Conservation (phyloP, 2,797 vertebrate species). For the Fistularia commersonii region DNA sequence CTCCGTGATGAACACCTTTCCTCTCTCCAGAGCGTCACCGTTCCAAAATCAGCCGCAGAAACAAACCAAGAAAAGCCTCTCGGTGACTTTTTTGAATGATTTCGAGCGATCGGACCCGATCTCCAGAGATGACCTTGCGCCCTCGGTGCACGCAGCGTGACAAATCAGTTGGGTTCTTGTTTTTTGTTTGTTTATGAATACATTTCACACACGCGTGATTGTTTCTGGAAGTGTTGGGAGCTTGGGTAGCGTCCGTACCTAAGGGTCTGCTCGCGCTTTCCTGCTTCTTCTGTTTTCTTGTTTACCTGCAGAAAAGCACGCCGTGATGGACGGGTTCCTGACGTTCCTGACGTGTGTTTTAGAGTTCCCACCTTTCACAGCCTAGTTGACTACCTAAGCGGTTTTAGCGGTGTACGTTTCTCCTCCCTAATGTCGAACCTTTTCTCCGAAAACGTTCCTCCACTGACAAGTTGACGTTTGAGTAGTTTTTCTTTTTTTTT, state of each 20-base stretch:
- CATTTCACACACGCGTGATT: slow-evolving; percentile 20
- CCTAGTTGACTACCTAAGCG: slow-evolving; percentile 68
- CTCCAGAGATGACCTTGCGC: slow-evolving; percentile 24
- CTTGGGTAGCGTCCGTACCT: slow-evolving; percentile 33
- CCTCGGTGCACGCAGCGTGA: slow-evolving; percentile 50
- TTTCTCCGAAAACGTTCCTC: slow-evolving; percentile 6
- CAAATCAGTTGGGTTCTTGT: slow-evolving; percentile 64
- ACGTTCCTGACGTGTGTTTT: slow-evolving; percentile 37
- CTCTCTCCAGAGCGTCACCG: too few relatives aligned
- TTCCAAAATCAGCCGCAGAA: too few relatives aligned
- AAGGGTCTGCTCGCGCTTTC: slow-evolving; percentile 41
- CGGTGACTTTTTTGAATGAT: too few relatives aligned
- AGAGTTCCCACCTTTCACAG: slow-evolving; percentile 42
- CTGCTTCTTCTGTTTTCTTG: slow-evolving; percentile 50
- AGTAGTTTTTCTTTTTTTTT: too few relatives aligned
- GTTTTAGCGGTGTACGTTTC: slow-evolving; percentile 60
- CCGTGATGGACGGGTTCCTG: too few relatives aligned
- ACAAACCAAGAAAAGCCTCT: too few relatives aligned
- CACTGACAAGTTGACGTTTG: slow-evolving; percentile 54
- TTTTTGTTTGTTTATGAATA: too few relatives aligned
- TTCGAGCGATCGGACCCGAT: neutral
- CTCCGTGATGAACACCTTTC: slow-evolving; percentile 11
- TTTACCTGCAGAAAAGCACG: slow-evolving; percentile 33
- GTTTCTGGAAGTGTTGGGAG: slow-evolving; percentile 24
- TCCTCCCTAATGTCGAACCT: slow-evolving; percentile 25